Percentiles rank a stretch among this genome's conserved stretches.
Evolutionary conservation across 2,888 invertebrate genomes (phyloP).

Genomic region (Spilarctia lutea): DNA sequence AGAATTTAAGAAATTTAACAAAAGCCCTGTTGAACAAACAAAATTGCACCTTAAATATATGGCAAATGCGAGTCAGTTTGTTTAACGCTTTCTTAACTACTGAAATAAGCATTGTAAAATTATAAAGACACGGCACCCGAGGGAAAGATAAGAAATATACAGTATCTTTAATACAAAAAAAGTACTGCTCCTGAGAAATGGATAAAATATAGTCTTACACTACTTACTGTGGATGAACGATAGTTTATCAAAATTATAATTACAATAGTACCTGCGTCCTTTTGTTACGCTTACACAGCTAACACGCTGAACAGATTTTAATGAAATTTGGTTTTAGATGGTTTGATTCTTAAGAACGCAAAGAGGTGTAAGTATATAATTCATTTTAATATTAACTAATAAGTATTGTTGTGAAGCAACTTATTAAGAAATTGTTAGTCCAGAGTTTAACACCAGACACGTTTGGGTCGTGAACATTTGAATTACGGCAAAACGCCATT

Average conservation of each 20-base stretch:
- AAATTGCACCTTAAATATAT: not conserved
- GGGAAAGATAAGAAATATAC: not conserved
- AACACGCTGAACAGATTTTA: not conserved
- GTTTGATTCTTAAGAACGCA: not conserved
- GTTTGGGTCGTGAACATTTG: constrained; percentile 31
- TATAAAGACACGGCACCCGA: not conserved
- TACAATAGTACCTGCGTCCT: too few species aligned
- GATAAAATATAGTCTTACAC: not conserved
- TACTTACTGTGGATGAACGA: too few species aligned
- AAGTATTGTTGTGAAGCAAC: constrained; percentile 9
- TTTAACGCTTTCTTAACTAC: not conserved
- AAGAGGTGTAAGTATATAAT: too few species aligned
- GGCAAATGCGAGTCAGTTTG: not conserved
- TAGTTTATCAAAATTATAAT: too few species aligned
- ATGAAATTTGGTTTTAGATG: not conserved
- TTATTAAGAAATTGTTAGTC: constrained; percentile 11
- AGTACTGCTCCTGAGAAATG: not conserved
- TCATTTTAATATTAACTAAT: too few species aligned
- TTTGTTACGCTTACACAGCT: not conserved
- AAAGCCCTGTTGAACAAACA: not conserved
- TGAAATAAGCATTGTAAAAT: not conserved
- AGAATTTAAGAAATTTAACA: not conserved
- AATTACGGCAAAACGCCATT: constrained; percentile 31
- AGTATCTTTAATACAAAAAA: not conserved
- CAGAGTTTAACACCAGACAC: constrained; percentile 29